Evolutionary conservation across 2,888 invertebrate genomes (phyloP).

Genomic region (Hetaerina titia): DNA sequence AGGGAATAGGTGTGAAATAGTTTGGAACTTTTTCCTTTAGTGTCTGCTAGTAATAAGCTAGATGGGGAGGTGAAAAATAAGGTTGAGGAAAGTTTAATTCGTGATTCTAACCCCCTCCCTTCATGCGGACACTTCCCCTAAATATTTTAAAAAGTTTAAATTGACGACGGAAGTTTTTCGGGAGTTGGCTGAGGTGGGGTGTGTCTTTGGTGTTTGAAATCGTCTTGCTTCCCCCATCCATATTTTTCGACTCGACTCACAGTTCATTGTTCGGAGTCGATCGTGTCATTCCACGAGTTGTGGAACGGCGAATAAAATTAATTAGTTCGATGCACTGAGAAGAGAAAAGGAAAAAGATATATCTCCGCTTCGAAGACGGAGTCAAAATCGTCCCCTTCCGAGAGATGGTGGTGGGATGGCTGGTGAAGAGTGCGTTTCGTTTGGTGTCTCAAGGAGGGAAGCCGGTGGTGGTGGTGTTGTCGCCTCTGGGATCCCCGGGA

Average conservation of each 20-base stretch:
- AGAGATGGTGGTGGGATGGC: constrained; percentile 58
- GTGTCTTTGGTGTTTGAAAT: background rate
- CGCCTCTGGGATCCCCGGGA: background rate
- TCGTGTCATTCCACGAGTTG: too few relatives aligned
- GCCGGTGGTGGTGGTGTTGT: background rate
- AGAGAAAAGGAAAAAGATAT: background rate
- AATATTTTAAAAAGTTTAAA: background rate
- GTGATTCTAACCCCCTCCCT: background rate
- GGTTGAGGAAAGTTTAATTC: background rate
- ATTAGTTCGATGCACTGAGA: background rate
- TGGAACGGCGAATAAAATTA: background rate
- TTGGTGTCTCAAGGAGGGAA: constrained; percentile 17
- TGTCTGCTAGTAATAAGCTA: background rate
- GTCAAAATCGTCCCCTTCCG: background rate
- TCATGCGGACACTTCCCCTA: background rate
- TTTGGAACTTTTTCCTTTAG: background rate
- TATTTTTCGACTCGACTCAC: too few relatives aligned
- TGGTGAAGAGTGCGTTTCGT: background rate
- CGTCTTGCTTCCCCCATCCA: too few relatives aligned
- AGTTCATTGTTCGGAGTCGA: background rate
- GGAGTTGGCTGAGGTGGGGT: background rate
- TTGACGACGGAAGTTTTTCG: background rate
- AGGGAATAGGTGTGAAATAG: background rate
- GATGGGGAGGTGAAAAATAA: background rate
- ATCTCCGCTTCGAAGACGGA: constrained; percentile 60